Evolutionary conservation across 2,797 vertebrate genomes (phyloP).

Genomic region (Acipenser oxyrinchus): DNA sequence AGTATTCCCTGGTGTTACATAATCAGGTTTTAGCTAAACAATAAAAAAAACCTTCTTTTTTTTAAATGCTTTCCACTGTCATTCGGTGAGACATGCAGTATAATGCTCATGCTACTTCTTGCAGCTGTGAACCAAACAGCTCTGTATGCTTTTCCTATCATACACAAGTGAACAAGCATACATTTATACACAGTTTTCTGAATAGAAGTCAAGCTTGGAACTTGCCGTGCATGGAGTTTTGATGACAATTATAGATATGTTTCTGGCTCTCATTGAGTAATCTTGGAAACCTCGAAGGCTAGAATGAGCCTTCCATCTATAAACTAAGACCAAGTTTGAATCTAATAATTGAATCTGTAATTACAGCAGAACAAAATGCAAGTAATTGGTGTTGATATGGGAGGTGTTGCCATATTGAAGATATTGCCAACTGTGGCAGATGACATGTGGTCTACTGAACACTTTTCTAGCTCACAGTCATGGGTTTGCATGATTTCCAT

Average conservation of each 20-base stretch:
- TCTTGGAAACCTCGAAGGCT: constrained; percentile 1
- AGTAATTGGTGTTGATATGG: constrained; percentile 3
- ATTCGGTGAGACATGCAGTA: no score
- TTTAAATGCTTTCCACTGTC: no score
- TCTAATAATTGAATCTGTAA: constrained; percentile 1
- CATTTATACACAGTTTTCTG: neutral
- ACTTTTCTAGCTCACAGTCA: neutral
- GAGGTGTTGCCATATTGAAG: constrained; percentile 2
- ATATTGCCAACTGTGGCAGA: constrained; percentile 1
- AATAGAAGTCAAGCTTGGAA: neutral
- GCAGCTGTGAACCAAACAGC: neutral
- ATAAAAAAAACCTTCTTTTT: no score
- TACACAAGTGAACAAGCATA: neutral
- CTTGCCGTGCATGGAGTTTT: constrained; percentile 2
- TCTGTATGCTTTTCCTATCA: neutral
- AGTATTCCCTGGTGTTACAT: no score
- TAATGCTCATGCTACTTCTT: neutral
- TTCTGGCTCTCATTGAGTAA: constrained; percentile 1
- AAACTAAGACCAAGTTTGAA: constrained; percentile 2
- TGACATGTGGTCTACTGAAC: neutral
- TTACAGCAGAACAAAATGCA: neutral
- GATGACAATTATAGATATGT: constrained; percentile 1
- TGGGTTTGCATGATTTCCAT: constrained; percentile 1
- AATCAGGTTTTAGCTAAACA: no score
- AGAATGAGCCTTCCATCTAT: constrained; percentile 3